These are phyloP conservation scores for Hedya salicella DNA, from an alignment of 2,888 invertebrate species.

Conservation along the genomic window DNA sequence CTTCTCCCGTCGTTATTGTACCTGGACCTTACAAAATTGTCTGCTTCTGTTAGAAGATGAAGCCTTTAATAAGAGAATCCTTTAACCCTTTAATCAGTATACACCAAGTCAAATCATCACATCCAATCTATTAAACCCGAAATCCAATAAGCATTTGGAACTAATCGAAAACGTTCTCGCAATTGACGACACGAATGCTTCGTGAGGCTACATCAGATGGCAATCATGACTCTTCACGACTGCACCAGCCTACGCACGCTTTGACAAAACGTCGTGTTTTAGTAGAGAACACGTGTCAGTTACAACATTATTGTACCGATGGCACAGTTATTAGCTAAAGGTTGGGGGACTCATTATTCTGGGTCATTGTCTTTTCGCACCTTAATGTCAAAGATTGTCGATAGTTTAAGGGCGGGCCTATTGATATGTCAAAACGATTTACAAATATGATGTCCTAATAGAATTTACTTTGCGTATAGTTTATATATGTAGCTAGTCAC, in stretches of 20 bases:
- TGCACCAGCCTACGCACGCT: slow-evolving; percentile 51
- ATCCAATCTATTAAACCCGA: slow-evolving; percentile 15
- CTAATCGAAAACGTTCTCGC: slow-evolving; percentile 72
- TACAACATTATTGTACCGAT: no score
- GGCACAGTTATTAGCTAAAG: slow-evolving; percentile 67
- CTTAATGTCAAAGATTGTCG: slow-evolving; percentile 32
- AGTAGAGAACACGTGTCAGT: not conserved
- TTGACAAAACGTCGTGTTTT: not conserved
- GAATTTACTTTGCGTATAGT: not conserved
- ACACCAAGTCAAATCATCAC: not conserved
- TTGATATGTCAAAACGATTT: slow-evolving; percentile 20
- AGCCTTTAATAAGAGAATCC: no score
- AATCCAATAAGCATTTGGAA: slow-evolving; percentile 43
- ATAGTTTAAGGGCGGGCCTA: slow-evolving; percentile 22
- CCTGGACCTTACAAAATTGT: no score
- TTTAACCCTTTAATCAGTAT: no score
- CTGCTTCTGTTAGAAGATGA: no score
- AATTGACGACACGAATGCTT: slow-evolving; percentile 59
- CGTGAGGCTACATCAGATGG: slow-evolving; percentile 75
- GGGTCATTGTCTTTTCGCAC: slow-evolving; percentile 40
- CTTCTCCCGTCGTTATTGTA: no score
- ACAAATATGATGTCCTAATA: slow-evolving; percentile 21
- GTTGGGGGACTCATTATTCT: slow-evolving; percentile 57
- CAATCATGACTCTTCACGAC: slow-evolving; percentile 79
- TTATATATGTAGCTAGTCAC: no score